These are phyloP conservation scores for Spodoptera picta DNA, from an alignment of 2,888 invertebrate genomes.

Conservation along the genomic window DNA sequence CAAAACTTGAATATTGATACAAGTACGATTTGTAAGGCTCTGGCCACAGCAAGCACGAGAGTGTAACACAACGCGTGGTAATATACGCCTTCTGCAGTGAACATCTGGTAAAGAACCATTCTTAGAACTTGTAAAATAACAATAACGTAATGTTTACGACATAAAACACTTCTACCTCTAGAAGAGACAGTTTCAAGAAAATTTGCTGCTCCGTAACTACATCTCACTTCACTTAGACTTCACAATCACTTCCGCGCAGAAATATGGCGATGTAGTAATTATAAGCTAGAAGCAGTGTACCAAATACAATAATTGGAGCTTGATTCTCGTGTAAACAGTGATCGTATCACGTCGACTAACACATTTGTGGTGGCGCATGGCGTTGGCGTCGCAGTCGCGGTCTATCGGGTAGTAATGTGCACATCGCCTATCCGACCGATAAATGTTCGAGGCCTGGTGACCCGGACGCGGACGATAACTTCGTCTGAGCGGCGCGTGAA, in stretches of 20 bases:
- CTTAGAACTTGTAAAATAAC: too few relatives aligned
- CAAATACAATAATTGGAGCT: slow-evolving; percentile 11
- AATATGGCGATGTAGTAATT: not conserved
- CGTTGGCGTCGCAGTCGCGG: slow-evolving; percentile 19
- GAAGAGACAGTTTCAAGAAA: too few relatives aligned
- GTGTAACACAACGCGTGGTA: not conserved
- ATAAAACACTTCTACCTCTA: too few relatives aligned
- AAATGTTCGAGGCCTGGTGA: slow-evolving; percentile 62
- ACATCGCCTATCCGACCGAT: slow-evolving; percentile 44
- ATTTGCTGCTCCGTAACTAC: not conserved
- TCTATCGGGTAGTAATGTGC: slow-evolving; percentile 32
- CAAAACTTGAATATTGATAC: slow-evolving; percentile 31
- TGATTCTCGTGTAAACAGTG: slow-evolving; percentile 7
- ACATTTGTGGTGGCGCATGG: slow-evolving; percentile 6
- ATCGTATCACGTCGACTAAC: slow-evolving; percentile 19
- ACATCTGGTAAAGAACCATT: too few relatives aligned
- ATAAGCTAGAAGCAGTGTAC: slow-evolving; percentile 1
- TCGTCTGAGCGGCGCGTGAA: slow-evolving; percentile 78
- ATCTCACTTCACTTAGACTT: not conserved
- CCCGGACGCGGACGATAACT: slow-evolving; percentile 80
- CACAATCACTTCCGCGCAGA: not conserved
- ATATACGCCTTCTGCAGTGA: too few relatives aligned
- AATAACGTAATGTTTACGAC: too few relatives aligned
- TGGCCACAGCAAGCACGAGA: slow-evolving; percentile 1
- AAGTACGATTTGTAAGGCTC: slow-evolving; percentile 17